A percentile compares a stretch with the other conserved stretches of the same genome.
Conservation (phyloP, 2,113 vertebrate species). For the Osmerus mordax region DNA sequence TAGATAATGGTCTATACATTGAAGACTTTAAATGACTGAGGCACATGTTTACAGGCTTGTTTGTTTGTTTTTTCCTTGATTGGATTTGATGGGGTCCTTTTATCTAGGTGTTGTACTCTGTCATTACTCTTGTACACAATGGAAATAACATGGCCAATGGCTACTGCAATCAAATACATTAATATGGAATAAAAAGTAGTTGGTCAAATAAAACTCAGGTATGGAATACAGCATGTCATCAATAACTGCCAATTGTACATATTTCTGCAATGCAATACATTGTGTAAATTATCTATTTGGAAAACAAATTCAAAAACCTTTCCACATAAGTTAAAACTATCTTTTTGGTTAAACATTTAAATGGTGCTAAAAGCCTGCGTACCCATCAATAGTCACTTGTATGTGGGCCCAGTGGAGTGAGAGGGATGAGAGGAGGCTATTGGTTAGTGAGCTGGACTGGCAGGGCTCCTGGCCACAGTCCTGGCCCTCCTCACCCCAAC, state of each 20-base stretch:
- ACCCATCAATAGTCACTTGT: neutral
- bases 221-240: too few species aligned
- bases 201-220: too few species aligned
- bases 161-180: too few species aligned
- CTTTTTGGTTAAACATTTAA: neutral
- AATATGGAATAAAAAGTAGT: too few species aligned
- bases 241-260: too few species aligned
- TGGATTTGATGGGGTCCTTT: neutral
- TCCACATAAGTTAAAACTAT: neutral
- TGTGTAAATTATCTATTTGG: too few species aligned
- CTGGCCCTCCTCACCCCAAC: slow-evolving; percentile 13
- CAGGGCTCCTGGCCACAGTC: slow-evolving; percentile 37
- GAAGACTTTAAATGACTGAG: neutral
- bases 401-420: slow-evolving; percentile 49
- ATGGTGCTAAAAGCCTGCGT: neutral
- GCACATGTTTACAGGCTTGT: neutral
- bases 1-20: slow-evolving; percentile 13
- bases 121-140: too few species aligned
- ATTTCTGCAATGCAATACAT: too few species aligned
- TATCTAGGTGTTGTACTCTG: too few species aligned
- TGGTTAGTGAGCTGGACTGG: slow-evolving; percentile 47
- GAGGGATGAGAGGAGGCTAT: slow-evolving; percentile 35
- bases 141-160: too few species aligned
- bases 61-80: neutral
- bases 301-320: too few species aligned